Evolutionary conservation across 2,113 vertebrate species (phyloP), one percentile per base, ranked within the genome.

Genomic region (Axis porcinus): DNA sequence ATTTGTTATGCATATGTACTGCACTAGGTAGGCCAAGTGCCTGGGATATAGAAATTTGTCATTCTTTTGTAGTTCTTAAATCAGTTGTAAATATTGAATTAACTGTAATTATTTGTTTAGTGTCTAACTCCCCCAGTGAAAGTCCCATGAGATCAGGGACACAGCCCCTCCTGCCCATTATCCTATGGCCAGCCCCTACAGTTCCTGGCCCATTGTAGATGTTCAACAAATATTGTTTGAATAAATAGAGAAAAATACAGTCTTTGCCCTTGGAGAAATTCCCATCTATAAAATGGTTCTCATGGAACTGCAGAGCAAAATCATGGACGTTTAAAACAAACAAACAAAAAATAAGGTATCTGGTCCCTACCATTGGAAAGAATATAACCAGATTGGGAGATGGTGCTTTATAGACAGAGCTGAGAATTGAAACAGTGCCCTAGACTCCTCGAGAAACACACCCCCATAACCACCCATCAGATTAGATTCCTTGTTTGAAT

Each of bases 11-110:
- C 27, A 23, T 57, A 50, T 62, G 43, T 82, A 74, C 6, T 30
- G 33, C 81, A 21, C 60, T 86, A 27, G 54, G 43, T 86, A 33
- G 54, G 43, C 43, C 67, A 82, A 57, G 67, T 57, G 28, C 30
- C 92, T 92, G 64, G 70, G 25, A 40, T 88, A 67, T 40, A 52
- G 43, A 95, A 74, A 21, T 62, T 76, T 91, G n/a, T 94, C 45
- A 78, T 91, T 74, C 85, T 21, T 92, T 67, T 81, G 33, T 94
- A 45, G 40, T 79, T 83, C 25, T 97, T 83, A 40, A 95, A 86
- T 89, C 45, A 64, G 36, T 82, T 86, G 79, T 67, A 95, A 70
- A 87, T 86, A 93, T 95, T 97, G 94, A 86, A 93, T 79, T 33
- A 97, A 74, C n/a, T 86, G 5, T 79, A 87, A 62, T 86, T 95